These are phyloP conservation scores for Lophius americanus DNA, from an alignment of 2,797 vertebrate genomes.

Conservation along the genomic window DNA sequence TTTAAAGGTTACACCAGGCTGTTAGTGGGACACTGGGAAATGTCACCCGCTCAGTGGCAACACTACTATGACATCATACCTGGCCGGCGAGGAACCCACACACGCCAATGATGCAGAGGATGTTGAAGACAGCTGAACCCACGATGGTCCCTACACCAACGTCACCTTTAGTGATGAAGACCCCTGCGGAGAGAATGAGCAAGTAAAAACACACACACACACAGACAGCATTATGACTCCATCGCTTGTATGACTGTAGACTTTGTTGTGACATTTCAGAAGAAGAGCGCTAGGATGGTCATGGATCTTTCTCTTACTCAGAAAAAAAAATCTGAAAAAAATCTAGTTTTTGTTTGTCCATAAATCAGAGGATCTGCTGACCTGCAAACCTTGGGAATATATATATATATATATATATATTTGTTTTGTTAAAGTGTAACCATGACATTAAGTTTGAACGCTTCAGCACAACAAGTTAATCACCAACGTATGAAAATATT, in stretches of 20 bases:
- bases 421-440: no score
- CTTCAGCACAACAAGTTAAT: no score
- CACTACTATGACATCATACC: slow-evolving; percentile 75
- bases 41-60: slow-evolving; percentile 18
- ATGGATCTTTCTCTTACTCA: slow-evolving; percentile 1
- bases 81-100: slow-evolving; percentile 94
- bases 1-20: slow-evolving; percentile 42
- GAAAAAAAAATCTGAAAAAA: no score
- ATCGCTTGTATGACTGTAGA: not conserved
- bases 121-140: slow-evolving; percentile 95
- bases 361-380: no score
- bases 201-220: not conserved
- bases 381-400: no score
- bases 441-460: no score
- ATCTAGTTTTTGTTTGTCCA: no score
- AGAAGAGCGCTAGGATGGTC: not conserved
- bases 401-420: no score
- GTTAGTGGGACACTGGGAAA: slow-evolving; percentile 22
- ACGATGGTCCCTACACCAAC: slow-evolving; percentile 96
- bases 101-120: slow-evolving; percentile 95
- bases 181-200: slow-evolving; percentile 79
- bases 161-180: slow-evolving; percentile 95
- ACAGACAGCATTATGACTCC: slow-evolving; percentile 3
- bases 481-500: no score
- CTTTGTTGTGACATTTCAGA: no score